These are phyloP conservation scores for Tortricodes alternella DNA, from an alignment of 2,888 invertebrate genomes.

Conservation along the genomic window DNA sequence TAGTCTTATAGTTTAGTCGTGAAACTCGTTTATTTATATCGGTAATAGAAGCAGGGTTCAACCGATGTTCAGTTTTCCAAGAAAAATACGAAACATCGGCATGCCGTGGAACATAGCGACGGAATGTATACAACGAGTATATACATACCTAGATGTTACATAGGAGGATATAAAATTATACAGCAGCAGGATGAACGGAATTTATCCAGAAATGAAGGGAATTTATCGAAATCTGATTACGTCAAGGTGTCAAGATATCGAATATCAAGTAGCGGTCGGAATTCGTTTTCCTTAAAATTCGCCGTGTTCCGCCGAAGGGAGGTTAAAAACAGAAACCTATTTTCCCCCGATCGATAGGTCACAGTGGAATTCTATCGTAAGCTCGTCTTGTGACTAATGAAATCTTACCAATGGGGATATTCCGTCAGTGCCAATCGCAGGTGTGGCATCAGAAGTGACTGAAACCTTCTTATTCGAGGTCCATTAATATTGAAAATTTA, in stretches of 20 bases:
- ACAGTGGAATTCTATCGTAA: too few relatives aligned
- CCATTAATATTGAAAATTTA: too few relatives aligned
- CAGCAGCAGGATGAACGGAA: background rate
- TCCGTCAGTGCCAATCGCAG: too few relatives aligned
- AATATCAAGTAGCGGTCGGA: constrained; percentile 4
- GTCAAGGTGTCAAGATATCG: constrained; percentile 10
- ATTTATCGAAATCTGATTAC: constrained; percentile 14
- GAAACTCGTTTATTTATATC: too few relatives aligned
- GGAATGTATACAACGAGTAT: background rate
- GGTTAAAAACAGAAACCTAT: background rate
- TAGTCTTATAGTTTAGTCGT: too few relatives aligned
- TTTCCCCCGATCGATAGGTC: background rate
- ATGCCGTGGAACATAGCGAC: too few relatives aligned
- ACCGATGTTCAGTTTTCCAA: too few relatives aligned
- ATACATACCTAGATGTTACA: background rate
- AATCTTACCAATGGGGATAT: background rate
- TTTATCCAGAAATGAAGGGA: constrained; percentile 2
- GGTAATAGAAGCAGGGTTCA: too few relatives aligned
- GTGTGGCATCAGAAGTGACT: too few relatives aligned
- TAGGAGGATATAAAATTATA: background rate
- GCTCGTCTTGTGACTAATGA: too few relatives aligned
- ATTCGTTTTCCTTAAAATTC: constrained; percentile 1
- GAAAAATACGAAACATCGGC: too few relatives aligned
- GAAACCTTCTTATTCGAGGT: too few relatives aligned
- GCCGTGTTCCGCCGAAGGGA: background rate